phyloP scores from a whole-genome alignment of 2,113 vertebrate genomes.

The Oryzias curvinotus region DNA sequence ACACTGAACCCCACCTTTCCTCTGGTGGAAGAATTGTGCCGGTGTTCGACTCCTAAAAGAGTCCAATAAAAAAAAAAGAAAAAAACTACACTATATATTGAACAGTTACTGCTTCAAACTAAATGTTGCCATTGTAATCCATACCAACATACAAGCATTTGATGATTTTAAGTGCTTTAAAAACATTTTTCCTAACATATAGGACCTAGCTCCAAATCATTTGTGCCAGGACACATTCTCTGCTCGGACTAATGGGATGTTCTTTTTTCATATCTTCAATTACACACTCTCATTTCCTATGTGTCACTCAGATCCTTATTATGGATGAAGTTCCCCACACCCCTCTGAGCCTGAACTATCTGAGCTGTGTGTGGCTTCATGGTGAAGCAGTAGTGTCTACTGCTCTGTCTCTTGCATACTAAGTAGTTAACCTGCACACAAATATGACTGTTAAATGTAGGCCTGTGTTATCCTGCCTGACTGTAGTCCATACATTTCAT shows the following conservation, averaged over 20 bases:
- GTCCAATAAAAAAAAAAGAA: too few species aligned
- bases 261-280: conserved; percentile 57
- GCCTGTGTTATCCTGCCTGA: conserved; percentile 1
- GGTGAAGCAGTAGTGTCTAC: conserved; percentile 23
- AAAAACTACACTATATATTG: too few species aligned
- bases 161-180: conserved; percentile 4
- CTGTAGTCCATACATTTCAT: not conserved
- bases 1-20: too few species aligned
- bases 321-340: conserved; percentile 51
- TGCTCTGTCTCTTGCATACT: conserved; percentile 16
- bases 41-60: too few species aligned
- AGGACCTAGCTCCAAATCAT: conserved; percentile 33
- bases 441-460: conserved; percentile 22
- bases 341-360: conserved; percentile 25
- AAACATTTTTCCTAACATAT: conserved; percentile 28
- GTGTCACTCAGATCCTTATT: conserved; percentile 53
- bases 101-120: too few species aligned
- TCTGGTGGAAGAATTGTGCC: too few species aligned
- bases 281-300: conserved; percentile 61
- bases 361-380: conserved; percentile 28
- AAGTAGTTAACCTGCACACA: conserved; percentile 16
- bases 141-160: too few species aligned
- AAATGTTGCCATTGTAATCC: too few species aligned
- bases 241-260: conserved; percentile 51
- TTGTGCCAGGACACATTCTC: conserved; percentile 42